Evolutionary conservation across 2,888 invertebrate genomes (phyloP), one percentile per base, ranked within the genome.

Genomic region (Dendrolimus houi): DNA sequence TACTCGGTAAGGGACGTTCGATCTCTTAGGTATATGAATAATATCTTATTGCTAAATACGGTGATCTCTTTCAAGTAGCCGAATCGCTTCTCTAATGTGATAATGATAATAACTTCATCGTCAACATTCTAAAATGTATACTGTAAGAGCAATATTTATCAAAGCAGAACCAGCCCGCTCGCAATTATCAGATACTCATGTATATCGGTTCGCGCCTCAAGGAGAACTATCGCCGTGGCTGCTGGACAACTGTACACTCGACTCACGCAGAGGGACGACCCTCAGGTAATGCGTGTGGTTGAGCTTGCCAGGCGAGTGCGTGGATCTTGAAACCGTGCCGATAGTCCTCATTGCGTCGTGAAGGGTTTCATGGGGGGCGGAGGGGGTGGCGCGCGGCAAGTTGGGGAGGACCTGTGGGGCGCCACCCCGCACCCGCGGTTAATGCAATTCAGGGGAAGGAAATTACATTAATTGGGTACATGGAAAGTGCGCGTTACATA

Each of bases 1-100:
- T 89, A 89, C 90, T 87, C 85, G 86, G 89, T 89, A 89, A 89
- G 90, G 90, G 90, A 90, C 89, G 90, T 90, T 88, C 87, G 83
- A 87, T 87, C 83, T 85, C 88, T 88, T 89, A 88, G 85, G 83
- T 88, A 85, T 85, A 87, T 87, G 82, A 83, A 82, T 83, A 78
- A 81, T 74, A 76, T 85, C 90, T 90, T 90, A 90, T 87, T 87
- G 87, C 90, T 90, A 89, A 88, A 74, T 82, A 83, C 72, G 75
- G 80, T 83, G 82, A 85, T 81, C 77, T 80, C 75, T 74, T 74
- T 78, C 78, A 75, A 81, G 81, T 83, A 81, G 83, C 83, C 86
- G 76, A 84, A 85, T 81, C 78, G 78, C 77, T 83, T 74, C 77
- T 77, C 77, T 71, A 74, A 73, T 2, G 47, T 70, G 75, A 72